These are phyloP conservation scores for Callospermophilus lateralis DNA, from an alignment of 2,113 vertebrate species.

Conservation along the genomic window DNA sequence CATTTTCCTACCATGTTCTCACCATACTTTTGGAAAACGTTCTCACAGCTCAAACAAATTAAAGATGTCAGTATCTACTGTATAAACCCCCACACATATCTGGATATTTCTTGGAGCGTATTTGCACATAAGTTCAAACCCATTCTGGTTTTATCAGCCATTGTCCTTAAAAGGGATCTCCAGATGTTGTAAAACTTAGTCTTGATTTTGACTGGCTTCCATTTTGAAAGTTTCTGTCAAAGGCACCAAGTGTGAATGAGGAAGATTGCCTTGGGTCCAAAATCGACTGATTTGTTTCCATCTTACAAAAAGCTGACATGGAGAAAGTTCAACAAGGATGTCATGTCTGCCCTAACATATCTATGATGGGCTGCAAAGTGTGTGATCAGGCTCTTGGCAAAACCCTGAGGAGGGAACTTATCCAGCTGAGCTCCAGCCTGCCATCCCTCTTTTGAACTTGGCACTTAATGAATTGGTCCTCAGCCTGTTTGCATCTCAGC, in stretches of 20 bases:
- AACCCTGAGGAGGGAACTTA: slow-evolving; percentile 33
- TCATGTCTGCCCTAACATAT: slow-evolving; percentile 33
- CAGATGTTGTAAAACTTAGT: slow-evolving; percentile 80
- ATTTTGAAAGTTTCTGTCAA: slow-evolving; percentile 68
- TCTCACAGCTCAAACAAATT: slow-evolving; percentile 59
- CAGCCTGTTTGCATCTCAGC: slow-evolving; percentile 59
- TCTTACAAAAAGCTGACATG: slow-evolving; percentile 33
- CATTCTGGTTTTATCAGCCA: slow-evolving; percentile 70
- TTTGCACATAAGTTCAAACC: slow-evolving; percentile 62
- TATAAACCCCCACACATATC: not conserved
- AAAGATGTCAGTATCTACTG: slow-evolving; percentile 45
- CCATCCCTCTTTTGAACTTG: slow-evolving; percentile 58
- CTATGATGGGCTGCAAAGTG: not conserved
- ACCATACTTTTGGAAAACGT: slow-evolving; percentile 35
- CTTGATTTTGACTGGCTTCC: slow-evolving; percentile 54
- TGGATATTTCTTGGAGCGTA: slow-evolving; percentile 19
- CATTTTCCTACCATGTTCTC: slow-evolving; percentile 54
- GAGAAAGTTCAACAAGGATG: slow-evolving; percentile 44
- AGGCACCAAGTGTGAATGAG: slow-evolving; percentile 48
- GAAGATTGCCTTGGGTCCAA: slow-evolving; percentile 26
- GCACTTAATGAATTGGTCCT: slow-evolving; percentile 60
- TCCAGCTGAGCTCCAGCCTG: slow-evolving; percentile 49
- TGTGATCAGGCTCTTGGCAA: slow-evolving; percentile 54
- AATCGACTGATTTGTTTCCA: slow-evolving; percentile 37
- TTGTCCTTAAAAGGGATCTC: slow-evolving; percentile 73